Conservation (phyloP, 2,113 vertebrate genomes). For the Piaya cayana region DNA sequence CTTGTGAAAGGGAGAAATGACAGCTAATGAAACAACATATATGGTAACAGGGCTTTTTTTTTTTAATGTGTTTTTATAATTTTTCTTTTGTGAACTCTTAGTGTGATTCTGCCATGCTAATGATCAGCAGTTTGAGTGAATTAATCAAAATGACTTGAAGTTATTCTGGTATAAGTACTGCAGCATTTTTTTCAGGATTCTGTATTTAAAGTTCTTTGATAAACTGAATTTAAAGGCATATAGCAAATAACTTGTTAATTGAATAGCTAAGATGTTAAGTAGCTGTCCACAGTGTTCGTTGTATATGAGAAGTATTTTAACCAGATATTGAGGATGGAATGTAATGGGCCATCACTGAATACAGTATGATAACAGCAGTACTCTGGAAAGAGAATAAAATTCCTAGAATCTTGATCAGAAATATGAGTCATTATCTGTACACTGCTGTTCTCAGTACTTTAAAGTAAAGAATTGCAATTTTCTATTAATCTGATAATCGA, state of each 20-base stretch:
- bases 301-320: background rate
- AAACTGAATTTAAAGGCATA: background rate
- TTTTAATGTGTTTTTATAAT: background rate
- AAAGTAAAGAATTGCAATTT: background rate
- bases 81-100: background rate
- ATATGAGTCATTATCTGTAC: background rate
- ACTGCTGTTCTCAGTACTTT: background rate
- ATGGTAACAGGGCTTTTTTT: background rate
- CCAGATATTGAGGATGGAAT: background rate
- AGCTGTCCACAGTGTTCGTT: background rate
- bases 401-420: background rate
- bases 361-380: background rate
- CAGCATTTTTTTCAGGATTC: background rate
- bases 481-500: background rate
- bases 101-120: background rate
- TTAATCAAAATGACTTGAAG: background rate
- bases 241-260: background rate
- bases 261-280: background rate
- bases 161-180: background rate
- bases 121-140: background rate
- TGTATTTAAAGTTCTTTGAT: background rate
- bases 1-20: background rate
- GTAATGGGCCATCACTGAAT: background rate
- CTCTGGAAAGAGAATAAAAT: background rate
- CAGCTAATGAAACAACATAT: background rate